phyloP scores from a whole-genome alignment of 2,888 invertebrate genomes.

The Smittia sp. region DNA sequence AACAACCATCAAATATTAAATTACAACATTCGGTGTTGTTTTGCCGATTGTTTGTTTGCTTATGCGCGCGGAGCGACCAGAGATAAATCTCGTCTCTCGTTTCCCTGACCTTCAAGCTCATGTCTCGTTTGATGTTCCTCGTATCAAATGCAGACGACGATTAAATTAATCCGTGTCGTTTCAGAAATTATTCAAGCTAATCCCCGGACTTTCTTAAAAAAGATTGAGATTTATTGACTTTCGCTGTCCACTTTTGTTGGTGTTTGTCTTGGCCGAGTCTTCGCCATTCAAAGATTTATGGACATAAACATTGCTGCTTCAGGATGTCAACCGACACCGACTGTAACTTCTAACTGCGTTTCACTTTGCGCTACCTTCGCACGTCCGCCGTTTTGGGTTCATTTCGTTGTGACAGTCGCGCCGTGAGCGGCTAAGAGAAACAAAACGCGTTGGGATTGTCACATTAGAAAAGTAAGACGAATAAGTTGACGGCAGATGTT shows the following conservation, averaged over 20 bases:
- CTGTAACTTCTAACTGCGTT: no score
- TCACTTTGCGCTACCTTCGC: no score
- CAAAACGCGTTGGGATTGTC: background rate
- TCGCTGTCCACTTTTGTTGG: background rate
- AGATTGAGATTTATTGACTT: background rate
- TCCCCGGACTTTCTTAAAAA: background rate
- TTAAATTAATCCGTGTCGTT: no score
- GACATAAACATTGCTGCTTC: no score
- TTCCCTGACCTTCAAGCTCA: background rate
- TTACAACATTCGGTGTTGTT: background rate
- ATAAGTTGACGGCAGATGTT: background rate
- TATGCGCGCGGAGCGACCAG: background rate
- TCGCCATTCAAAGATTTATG: no score
- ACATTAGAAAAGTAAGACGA: background rate
- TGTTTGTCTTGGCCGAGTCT: background rate
- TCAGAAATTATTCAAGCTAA: conserved; percentile 8
- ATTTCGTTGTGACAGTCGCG: no score
- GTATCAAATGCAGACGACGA: background rate
- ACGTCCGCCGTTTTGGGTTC: no score
- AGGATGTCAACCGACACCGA: no score
- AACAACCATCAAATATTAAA: conserved; percentile 33
- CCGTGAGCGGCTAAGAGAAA: background rate
- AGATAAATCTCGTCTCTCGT: background rate
- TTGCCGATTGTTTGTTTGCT: conserved; percentile 10
- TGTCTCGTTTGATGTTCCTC: background rate